These are phyloP conservation scores for Diachasma alloeum DNA, from an alignment of 1,140 invertebrate species.

Conservation along the genomic window DNA sequence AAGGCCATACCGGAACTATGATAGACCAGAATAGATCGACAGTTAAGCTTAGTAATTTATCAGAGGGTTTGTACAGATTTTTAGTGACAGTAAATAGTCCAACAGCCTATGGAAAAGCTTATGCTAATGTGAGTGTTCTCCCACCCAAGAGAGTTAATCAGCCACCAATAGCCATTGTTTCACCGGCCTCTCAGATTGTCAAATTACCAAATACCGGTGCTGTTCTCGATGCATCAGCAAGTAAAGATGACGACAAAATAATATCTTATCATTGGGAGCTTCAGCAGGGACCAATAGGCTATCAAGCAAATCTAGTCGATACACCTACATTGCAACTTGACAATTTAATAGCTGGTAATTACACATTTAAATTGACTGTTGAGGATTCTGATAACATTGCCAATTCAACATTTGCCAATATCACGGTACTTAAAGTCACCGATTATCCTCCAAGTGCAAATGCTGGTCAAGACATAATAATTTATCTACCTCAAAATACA, in stretches of 20 bases:
- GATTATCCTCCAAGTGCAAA: slow-evolving; percentile 96
- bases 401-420: slow-evolving; percentile 87
- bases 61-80: slow-evolving; percentile 88
- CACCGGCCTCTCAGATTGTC: slow-evolving; percentile 82
- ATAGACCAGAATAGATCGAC: slow-evolving; percentile 85
- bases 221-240: slow-evolving; percentile 85
- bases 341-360: slow-evolving; percentile 88
- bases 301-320: slow-evolving; percentile 80
- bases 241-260: slow-evolving; percentile 84
- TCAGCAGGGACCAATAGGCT: slow-evolving; percentile 85
- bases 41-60: slow-evolving; percentile 79
- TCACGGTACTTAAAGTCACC: slow-evolving; percentile 88
- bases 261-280: slow-evolving; percentile 92
- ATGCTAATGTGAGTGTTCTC: slow-evolving; percentile 91
- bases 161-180: slow-evolving; percentile 86
- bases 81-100: slow-evolving; percentile 81
- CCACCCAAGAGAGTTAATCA: slow-evolving; percentile 86
- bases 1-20: slow-evolving; percentile 80
- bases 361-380: slow-evolving; percentile 91
- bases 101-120: slow-evolving; percentile 82
- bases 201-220: slow-evolving; percentile 89
- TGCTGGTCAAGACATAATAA: slow-evolving; percentile 88
- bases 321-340: slow-evolving; percentile 85
- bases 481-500: slow-evolving; percentile 90
- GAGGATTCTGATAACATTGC: slow-evolving; percentile 89